Evolutionary conservation across 2,113 vertebrate species (phyloP).

Genomic region (Pogona vitticeps): DNA sequence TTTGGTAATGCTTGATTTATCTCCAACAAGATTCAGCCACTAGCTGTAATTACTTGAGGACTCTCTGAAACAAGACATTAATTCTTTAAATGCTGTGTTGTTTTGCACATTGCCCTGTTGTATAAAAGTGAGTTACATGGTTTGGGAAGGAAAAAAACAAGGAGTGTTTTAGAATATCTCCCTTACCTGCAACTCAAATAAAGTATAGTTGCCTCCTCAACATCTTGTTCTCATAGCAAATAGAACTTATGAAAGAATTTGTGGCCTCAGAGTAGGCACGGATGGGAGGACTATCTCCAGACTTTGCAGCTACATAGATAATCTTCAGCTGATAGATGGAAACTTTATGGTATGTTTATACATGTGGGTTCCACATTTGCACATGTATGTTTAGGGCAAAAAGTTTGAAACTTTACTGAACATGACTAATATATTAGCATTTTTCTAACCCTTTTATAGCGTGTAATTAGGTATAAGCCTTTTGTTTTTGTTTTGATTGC

Average conservation of each 20-base stretch:
- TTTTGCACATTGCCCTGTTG: fast-evolving
- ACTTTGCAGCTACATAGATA: background rate
- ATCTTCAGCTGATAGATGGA: background rate
- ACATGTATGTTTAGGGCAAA: background rate
- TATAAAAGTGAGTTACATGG: background rate
- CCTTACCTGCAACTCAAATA: background rate
- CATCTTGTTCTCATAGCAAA: background rate
- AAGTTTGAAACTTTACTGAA: too few species aligned
- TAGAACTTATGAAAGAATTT: background rate
- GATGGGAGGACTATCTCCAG: background rate
- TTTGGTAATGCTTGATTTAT: constrained; percentile 66
- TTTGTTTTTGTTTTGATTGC: background rate
- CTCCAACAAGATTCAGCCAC: constrained; percentile 56
- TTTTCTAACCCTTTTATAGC: too few species aligned
- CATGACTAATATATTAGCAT: too few species aligned
- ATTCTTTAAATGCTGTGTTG: constrained; percentile 33
- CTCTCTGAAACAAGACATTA: constrained; percentile 22
- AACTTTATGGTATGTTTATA: background rate
- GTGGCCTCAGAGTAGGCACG: background rate
- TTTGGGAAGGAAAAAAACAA: background rate
- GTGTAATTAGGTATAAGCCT: too few species aligned
- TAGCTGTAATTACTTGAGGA: constrained; percentile 56
- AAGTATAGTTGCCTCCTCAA: background rate
- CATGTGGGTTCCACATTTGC: background rate
- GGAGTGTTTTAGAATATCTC: background rate